A percentile compares a stretch with the other conserved stretches of the same genome.
These are phyloP conservation scores for Blomia tropicalis DNA, from an alignment of 2,888 invertebrate genomes.

Conservation along the genomic window DNA sequence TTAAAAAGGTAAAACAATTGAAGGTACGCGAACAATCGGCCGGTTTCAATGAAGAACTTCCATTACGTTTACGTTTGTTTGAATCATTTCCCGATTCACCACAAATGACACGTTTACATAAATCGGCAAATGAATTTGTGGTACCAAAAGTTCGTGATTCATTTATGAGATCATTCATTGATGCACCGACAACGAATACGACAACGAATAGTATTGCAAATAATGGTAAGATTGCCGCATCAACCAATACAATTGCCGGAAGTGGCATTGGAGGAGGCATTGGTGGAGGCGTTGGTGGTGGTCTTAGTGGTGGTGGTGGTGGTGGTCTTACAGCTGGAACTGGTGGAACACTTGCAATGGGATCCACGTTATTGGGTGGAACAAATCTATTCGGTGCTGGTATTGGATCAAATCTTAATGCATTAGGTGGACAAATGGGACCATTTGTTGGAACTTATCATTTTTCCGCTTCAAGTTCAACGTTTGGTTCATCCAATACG, in stretches of 20 bases:
- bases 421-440: not conserved
- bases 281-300: no score
- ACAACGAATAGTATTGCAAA: not conserved
- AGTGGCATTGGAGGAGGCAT: not conserved
- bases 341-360: not conserved
- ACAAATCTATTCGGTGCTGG: no score
- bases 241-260: not conserved
- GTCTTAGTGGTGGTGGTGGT: not conserved
- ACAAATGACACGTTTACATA: conserved; percentile 86
- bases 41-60: conserved; percentile 86
- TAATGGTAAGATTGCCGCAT: not conserved
- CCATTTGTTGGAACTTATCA: conserved; percentile 1
- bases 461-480: not conserved
- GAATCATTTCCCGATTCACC: conserved; percentile 97
- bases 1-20: conserved; percentile 92
- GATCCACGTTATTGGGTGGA: no score
- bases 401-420: no score
- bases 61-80: conserved; percentile 75
- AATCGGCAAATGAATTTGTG: conserved; percentile 60
- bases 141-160: conserved; percentile 63
- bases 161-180: conserved; percentile 93
- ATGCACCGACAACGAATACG: conserved; percentile 32
- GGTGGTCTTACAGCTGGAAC: not conserved
- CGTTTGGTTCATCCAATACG: not conserved
- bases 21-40: conserved; percentile 95